These are phyloP conservation scores for Neodiprion virginianus DNA, from an alignment of 1,140 invertebrate genomes.

Conservation along the genomic window DNA sequence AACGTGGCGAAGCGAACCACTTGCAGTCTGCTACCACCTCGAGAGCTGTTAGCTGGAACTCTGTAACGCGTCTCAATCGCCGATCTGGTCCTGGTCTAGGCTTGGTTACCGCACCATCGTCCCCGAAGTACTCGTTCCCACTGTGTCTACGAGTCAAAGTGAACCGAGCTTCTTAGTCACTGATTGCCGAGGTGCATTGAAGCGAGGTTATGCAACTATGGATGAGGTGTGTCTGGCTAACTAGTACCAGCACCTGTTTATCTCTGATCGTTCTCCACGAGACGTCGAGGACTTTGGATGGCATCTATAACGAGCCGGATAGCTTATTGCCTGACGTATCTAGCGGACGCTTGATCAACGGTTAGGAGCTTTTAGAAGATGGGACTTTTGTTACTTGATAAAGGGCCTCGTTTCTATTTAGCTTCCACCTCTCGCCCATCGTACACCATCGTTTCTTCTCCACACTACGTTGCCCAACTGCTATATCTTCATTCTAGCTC, in stretches of 20 bases:
- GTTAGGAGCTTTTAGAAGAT: background rate
- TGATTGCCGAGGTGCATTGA: background rate
- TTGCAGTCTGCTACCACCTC: constrained; percentile 17
- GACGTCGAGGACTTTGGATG: background rate
- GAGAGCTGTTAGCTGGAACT: constrained; percentile 18
- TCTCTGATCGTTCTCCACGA: background rate
- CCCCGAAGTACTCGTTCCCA: constrained; percentile 35
- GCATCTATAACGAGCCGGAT: background rate
- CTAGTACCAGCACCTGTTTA: background rate
- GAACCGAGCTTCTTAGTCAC: too few relatives aligned
- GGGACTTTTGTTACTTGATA: background rate
- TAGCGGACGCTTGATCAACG: background rate
- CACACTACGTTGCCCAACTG: too few relatives aligned
- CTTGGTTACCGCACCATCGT: constrained; percentile 16
- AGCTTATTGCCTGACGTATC: background rate
- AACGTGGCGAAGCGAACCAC: constrained; percentile 36
- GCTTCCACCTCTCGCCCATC: background rate
- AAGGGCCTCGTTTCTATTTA: constrained; percentile 5
- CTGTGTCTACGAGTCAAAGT: constrained; percentile 30
- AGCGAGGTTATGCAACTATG: background rate
- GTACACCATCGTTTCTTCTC: too few relatives aligned
- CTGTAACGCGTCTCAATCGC: constrained; percentile 28
- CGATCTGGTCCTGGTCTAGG: constrained; percentile 12
- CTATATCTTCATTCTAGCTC: background rate
- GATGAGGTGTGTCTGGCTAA: background rate